phyloP scores from a whole-genome alignment of 1,140 invertebrate genomes.

The Hestina assimilis region DNA sequence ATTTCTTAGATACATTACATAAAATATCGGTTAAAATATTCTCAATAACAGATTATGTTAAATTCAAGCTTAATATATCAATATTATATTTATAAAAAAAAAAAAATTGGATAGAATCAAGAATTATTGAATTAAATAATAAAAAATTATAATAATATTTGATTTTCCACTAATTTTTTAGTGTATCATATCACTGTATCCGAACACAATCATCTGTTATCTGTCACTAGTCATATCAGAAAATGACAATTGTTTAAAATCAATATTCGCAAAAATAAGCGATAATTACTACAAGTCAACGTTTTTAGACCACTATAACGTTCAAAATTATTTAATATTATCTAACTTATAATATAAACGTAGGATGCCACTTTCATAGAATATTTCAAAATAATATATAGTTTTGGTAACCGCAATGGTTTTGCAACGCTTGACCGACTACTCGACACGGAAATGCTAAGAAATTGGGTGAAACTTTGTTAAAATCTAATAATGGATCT shows the following conservation, averaged over 20 bases:
- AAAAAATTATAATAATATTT: background rate
- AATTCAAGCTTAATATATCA: no score
- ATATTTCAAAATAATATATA: background rate
- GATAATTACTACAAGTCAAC: constrained; percentile 1
- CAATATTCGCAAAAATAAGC: constrained; percentile 16
- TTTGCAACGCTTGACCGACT: constrained; percentile 49
- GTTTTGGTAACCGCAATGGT: background rate
- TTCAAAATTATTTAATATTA: background rate
- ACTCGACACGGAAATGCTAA: constrained; percentile 39
- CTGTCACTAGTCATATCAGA: constrained; percentile 20
- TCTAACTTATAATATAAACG: background rate
- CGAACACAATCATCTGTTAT: constrained; percentile 21
- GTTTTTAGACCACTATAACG: background rate
- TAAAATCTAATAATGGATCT: constrained; percentile 77
- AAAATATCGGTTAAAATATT: no score
- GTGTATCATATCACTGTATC: constrained; percentile 20
- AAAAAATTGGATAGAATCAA: constrained; percentile 8
- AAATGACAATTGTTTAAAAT: constrained; percentile 22
- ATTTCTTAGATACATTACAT: no score
- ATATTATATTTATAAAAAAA: no score
- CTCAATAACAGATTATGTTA: no score
- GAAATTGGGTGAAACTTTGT: constrained; percentile 23
- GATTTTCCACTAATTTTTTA: background rate
- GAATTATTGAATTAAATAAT: background rate
- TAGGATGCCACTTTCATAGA: background rate